Conservation (phyloP, 2,797 vertebrate species). For the Perodicticus potto region DNA sequence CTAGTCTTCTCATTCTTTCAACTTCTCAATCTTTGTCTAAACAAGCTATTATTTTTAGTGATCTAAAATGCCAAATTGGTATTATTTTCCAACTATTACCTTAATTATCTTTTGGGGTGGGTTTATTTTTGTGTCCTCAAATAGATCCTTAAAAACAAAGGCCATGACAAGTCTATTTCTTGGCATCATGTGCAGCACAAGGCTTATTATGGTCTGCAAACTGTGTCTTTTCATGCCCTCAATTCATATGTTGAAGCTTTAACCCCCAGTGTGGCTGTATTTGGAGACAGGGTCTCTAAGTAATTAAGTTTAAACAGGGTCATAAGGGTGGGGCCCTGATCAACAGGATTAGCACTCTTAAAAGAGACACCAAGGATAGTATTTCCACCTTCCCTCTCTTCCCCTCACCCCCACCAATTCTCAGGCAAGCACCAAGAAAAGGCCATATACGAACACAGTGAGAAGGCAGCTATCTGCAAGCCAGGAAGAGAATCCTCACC, state of each 20-base stretch:
- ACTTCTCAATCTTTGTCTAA: conserved; percentile 26
- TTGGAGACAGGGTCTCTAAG: background rate
- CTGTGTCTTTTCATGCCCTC: background rate
- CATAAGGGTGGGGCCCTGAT: background rate
- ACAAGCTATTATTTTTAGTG: background rate
- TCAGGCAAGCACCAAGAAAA: background rate
- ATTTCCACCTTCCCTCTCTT: background rate
- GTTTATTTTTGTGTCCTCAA: conserved; percentile 23
- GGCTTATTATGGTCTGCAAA: background rate
- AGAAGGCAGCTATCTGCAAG: background rate
- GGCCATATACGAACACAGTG: background rate
- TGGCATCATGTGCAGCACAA: background rate
- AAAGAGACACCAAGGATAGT: background rate
- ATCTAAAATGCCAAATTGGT: background rate
- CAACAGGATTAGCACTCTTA: background rate
- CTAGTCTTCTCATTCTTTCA: background rate
- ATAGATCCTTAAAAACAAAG: background rate
- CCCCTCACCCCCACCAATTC: no score
- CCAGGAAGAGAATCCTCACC: background rate
- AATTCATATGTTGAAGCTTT: background rate
- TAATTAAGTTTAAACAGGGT: background rate
- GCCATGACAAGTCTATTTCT: background rate
- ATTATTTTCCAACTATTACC: conserved; percentile 35
- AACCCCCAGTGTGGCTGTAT: background rate
- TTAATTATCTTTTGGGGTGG: background rate